phyloP scores from a whole-genome alignment of 2,888 invertebrate genomes.

The Oegoconia quadripuncta region DNA sequence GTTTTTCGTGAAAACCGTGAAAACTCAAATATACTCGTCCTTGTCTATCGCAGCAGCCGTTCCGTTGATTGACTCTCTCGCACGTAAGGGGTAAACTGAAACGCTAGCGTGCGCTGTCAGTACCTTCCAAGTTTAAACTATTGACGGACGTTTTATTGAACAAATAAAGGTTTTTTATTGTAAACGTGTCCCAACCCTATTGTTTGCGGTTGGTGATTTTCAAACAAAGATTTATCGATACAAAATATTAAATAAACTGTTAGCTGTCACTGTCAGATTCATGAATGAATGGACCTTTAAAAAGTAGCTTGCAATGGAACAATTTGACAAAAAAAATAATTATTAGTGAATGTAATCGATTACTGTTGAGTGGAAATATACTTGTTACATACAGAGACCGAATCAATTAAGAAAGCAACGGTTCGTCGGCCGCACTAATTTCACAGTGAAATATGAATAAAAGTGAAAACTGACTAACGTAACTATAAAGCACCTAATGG shows the following conservation, averaged over 20 bases:
- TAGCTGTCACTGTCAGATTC: too few relatives aligned
- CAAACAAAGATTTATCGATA: constrained; percentile 18
- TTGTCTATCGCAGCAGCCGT: constrained; percentile 32
- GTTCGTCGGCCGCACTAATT: constrained; percentile 39
- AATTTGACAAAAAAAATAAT: too few relatives aligned
- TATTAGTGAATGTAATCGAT: constrained; percentile 12
- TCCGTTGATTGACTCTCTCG: constrained; percentile 42
- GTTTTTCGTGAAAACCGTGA: constrained; percentile 53
- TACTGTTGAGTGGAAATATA: constrained; percentile 13
- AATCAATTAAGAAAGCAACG: constrained; percentile 27
- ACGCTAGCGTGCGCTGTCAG: constrained; percentile 48
- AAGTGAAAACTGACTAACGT: constrained; percentile 29
- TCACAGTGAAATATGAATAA: constrained; percentile 35
- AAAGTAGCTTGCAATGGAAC: too few relatives aligned
- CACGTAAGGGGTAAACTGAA: constrained; percentile 53
- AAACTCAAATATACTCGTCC: constrained; percentile 48
- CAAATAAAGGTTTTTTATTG: constrained; percentile 33
- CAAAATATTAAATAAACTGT: constrained; percentile 18
- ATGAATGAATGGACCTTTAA: too few relatives aligned
- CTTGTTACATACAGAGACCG: constrained; percentile 6
- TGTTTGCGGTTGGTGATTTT: constrained; percentile 26
- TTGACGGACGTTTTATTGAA: constrained; percentile 58
- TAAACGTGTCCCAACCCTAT: constrained; percentile 19
- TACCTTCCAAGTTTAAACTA: constrained; percentile 64
- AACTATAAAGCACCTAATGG: constrained; percentile 8